phyloP scores from a whole-genome alignment of 2,113 vertebrate genomes.

The Nyctereutes procyonoides region DNA sequence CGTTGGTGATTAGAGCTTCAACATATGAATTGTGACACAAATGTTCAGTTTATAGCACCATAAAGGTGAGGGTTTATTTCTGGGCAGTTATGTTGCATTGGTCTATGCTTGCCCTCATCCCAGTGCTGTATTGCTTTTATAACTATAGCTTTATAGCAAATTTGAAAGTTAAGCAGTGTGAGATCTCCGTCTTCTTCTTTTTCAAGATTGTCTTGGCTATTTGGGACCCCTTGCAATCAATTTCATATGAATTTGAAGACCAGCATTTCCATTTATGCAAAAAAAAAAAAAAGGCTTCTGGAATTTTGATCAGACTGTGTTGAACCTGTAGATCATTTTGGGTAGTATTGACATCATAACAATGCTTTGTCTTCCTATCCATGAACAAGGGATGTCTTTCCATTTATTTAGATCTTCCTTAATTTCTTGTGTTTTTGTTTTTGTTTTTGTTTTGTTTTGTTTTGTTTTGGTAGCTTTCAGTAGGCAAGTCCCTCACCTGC shows the following conservation, averaged over 20 bases:
- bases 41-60: background rate
- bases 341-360: background rate
- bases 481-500: background rate
- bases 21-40: background rate
- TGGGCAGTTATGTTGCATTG: background rate
- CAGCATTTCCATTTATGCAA: background rate
- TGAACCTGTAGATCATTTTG: background rate
- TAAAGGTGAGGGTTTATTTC: background rate
- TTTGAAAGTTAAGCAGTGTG: background rate
- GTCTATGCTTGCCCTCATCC: background rate
- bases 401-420: background rate
- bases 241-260: background rate
- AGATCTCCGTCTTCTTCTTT: background rate
- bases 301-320: background rate
- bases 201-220: background rate
- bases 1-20: background rate
- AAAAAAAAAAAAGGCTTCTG: background rate
- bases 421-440: background rate
- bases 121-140: background rate
- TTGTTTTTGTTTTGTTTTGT: background rate
- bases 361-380: background rate
- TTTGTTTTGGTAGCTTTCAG: background rate
- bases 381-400: background rate
- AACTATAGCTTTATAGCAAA: background rate
- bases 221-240: background rate